These are phyloP conservation scores for Heliothis subflexa DNA, from an alignment of 1,140 invertebrate genomes.

Conservation along the genomic window DNA sequence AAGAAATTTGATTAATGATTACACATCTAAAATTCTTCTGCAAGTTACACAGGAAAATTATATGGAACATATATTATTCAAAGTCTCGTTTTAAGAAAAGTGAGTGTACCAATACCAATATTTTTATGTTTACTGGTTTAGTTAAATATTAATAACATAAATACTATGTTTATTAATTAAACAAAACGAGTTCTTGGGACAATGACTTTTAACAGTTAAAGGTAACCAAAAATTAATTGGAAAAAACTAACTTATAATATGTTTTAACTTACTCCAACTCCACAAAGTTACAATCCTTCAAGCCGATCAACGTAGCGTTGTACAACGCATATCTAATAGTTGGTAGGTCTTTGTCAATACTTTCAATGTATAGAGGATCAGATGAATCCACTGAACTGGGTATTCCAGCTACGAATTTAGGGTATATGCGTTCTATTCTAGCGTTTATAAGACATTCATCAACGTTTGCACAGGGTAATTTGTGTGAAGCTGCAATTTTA, in stretches of 20 bases:
- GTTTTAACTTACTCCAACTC: constrained; percentile 26
- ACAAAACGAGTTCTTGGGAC: no score
- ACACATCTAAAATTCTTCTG: no score
- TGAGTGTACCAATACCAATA: no score
- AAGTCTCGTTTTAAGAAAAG: no score
- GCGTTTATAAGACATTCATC: constrained; percentile 5
- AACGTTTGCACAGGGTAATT: neutral
- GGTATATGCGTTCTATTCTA: neutral
- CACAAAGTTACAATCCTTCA: neutral
- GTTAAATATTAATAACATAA: no score
- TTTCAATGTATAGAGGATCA: constrained; percentile 26
- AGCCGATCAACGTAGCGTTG: constrained; percentile 14
- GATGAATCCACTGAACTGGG: neutral
- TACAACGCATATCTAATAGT: constrained; percentile 11
- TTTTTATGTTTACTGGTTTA: no score
- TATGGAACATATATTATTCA: no score
- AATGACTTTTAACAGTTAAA: no score
- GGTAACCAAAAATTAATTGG: no score
- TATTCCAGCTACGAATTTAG: constrained; percentile 10
- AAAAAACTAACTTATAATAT: neutral
- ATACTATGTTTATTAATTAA: no score
- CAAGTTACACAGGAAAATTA: no score
- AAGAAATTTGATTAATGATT: no score
- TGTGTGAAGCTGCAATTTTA: constrained; percentile 6
- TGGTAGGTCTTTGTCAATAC: neutral